Conservation (phyloP, 2,888 invertebrate genomes). For the Caenorhabditis japonica region DNA sequence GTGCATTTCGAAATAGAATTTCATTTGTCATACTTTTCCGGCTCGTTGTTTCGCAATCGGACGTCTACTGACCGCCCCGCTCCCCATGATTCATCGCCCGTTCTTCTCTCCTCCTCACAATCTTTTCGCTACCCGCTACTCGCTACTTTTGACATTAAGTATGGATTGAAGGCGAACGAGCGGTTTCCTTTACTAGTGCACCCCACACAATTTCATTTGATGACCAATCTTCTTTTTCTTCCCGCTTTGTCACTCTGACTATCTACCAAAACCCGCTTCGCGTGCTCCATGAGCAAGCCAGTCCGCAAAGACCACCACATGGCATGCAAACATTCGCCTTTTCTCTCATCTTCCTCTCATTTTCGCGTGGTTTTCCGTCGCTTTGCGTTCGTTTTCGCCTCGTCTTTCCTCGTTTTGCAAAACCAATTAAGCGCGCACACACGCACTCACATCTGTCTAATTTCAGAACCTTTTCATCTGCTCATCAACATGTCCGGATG, state of each 20-base stretch:
- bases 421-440: neutral
- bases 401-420: neutral
- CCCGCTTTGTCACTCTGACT: slow-evolving; percentile 2
- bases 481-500: slow-evolving; percentile 70
- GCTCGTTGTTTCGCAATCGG: neutral
- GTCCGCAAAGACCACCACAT: slow-evolving; percentile 21
- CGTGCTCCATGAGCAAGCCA: too few species aligned
- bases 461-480: slow-evolving; percentile 13
- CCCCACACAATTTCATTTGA: slow-evolving; percentile 11
- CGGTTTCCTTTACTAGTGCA: slow-evolving; percentile 31
- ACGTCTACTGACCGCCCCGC: neutral
- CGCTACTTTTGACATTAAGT: slow-evolving; percentile 41
- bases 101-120: neutral
- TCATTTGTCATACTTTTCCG: neutral
- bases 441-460: slow-evolving; percentile 27
- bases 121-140: neutral
- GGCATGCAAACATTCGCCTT: slow-evolving; percentile 25
- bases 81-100: slow-evolving; percentile 21
- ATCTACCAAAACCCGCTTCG: too few species aligned
- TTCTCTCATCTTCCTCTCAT: neutral
- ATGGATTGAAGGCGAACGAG: slow-evolving; percentile 25
- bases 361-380: neutral
- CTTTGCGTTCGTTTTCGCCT: neutral
- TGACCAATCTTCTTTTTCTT: slow-evolving; percentile 1
- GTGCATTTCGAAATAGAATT: too few species aligned